These are phyloP conservation scores for Myripristis jacobus DNA, from an alignment of 2,797 vertebrate species.

Conservation along the genomic window DNA sequence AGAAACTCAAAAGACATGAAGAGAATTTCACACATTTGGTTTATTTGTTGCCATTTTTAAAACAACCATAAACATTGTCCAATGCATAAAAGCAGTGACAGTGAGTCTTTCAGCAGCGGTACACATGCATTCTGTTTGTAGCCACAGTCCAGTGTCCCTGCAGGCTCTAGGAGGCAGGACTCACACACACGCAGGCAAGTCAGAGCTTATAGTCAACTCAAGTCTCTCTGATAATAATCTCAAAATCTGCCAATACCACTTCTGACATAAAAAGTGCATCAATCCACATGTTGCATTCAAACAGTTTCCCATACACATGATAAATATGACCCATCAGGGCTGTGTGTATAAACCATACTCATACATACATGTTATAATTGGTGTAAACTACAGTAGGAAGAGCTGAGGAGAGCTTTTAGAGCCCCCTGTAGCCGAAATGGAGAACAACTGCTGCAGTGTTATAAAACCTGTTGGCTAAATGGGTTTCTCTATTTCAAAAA, in stretches of 20 bases:
- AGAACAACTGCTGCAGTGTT: conserved; percentile 54
- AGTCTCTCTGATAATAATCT: conserved; percentile 34
- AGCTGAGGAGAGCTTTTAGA: conserved; percentile 33
- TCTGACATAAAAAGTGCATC: conserved; percentile 66
- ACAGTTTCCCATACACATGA: conserved; percentile 40
- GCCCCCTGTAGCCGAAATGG: conserved; percentile 58
- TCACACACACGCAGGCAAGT: conserved; percentile 43
- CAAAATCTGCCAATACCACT: conserved; percentile 31
- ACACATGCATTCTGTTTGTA: conserved; percentile 41
- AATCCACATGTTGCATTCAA: conserved; percentile 51
- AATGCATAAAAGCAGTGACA: conserved; percentile 74
- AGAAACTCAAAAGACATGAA: conserved; percentile 37
- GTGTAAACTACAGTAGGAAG: conserved; percentile 57
- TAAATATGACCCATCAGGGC: conserved; percentile 25
- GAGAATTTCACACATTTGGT: conserved; percentile 76
- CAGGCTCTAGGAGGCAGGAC: conserved; percentile 42
- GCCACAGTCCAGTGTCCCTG: conserved; percentile 36
- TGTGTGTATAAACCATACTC: conserved; percentile 42
- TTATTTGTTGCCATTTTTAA: conserved; percentile 79
- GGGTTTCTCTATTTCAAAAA: conserved; percentile 54
- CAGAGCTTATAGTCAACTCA: conserved; percentile 32
- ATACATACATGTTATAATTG: conserved; percentile 44
- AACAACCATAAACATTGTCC: conserved; percentile 75
- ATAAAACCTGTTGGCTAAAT: conserved; percentile 60
- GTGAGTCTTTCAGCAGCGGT: conserved; percentile 67